Evolutionary conservation across 92 coral and sea anemone species (phyloP), one percentile per base, ranked within the genome.

Genomic region (Porites lobata): DNA sequence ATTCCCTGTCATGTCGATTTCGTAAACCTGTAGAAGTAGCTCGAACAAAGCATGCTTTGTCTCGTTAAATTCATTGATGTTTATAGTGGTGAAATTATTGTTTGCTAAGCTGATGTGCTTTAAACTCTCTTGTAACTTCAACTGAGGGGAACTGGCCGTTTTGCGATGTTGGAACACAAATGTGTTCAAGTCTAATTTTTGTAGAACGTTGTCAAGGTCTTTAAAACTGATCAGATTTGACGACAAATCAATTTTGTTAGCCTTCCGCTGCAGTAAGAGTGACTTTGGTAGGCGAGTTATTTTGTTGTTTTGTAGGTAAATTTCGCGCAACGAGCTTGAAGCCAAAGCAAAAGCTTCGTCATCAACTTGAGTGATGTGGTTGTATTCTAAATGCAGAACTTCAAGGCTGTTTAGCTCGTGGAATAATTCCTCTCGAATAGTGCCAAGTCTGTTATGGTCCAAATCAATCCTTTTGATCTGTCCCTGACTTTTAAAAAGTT

Each of bases 1-100:
- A 64, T 96, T 96, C 63, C 90, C 90, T 13, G 87, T 69, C 24
- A 96, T 73, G 79, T 87, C 88, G 21, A 96, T 87, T 61, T 71
- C 59, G 73, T 77, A 96, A 51, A 86, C 90, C 4, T 54, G 53
- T 21, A 96, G 58, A 19, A 94, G 67, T 65, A 74, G 73, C 81
- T 72, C 59, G 43, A 95, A 74, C 20, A 72, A 90, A 14, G 3
- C 21, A 22, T 29, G 43, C 81, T 87, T 87, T 13, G 87, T 82
- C 54, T 59, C 61, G 65, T 65, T 87, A 43, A 87, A 76, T 52
- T 24, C 84, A 4, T 85, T 82, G 19, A 90, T 62, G 62, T 88
- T 75, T 8, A 94, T 50, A 1, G 91, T 67, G 22, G 53, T 69
- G 71, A 94, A 81, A 1, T 32, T 87, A 76, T 94, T 94, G 74